Evolutionary conservation across 2,797 vertebrate species (phyloP).

Genomic region (Pantherophis vulpinus): DNA sequence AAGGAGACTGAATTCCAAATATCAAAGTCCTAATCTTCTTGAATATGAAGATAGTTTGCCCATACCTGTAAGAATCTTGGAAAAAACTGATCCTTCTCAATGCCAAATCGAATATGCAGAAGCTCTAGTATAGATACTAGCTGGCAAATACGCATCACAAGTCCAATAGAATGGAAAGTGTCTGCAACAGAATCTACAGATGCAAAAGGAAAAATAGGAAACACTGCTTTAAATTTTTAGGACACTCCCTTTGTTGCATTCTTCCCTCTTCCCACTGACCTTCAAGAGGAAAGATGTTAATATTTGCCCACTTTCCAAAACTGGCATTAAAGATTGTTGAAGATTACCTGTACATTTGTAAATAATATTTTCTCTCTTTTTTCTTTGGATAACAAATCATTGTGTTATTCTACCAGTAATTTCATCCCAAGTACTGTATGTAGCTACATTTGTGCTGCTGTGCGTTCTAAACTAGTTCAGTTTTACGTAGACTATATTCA

Average conservation of each 20-base stretch:
- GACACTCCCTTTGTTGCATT: too few relatives aligned
- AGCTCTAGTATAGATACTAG: conserved; percentile 85
- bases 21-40: not conserved
- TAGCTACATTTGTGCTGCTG: not conserved
- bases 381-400: not conserved
- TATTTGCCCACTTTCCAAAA: not conserved
- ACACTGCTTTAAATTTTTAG: not conserved
- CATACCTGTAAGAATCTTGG: conserved; percentile 86
- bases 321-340: not conserved
- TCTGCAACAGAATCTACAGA: conserved; percentile 84
- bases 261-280: not conserved
- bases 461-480: not conserved
- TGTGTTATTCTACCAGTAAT: not conserved
- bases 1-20: fast-evolving
- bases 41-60: not conserved
- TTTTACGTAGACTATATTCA: not conserved
- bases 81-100: conserved; percentile 80
- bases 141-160: conserved; percentile 89
- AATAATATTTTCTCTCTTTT: not conserved
- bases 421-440: not conserved
- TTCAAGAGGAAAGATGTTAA: not conserved
- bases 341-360: not conserved
- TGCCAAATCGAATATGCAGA: conserved; percentile 83
- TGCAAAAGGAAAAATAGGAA: conserved; percentile 7
- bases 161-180: conserved; percentile 89